Base-by-base conservation (phyloP, 1,140 invertebrate species). In the Arion vulgaris region DNA sequence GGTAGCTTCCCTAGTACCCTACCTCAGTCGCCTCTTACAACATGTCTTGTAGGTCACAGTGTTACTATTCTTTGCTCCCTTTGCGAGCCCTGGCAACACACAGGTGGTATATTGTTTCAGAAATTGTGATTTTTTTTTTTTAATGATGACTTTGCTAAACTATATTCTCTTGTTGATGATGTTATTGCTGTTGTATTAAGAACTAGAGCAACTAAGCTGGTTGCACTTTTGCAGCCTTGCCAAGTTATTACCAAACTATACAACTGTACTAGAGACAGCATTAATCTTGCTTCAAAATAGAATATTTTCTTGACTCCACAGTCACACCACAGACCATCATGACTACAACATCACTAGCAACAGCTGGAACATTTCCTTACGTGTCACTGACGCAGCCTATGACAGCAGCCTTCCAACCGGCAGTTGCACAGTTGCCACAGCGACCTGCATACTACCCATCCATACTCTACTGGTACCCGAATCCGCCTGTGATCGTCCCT, bases 401-500 rank as follows among this genome's bases (percentile, higher is more conserved):
- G 51, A 86, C 87, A 28, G 83, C 87, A 41, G 87, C 88, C 71
- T 85, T 90, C 85, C 88, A 89, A 51, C 88, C 89, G 28, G 86
- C 87, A 23, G 71, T 88, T 80, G 91, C 84, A 53, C 83, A 17
- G 23, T 17, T 81, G 28, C 87, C 51, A 41, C 88, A 85, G 81
- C 85, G 57, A 38, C 82, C 80, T 69, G 71, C 89, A 62, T 87
- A 85, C 81, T 88, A 88, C 74, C 90, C 89, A 66, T 90, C 89
- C 69, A 91, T 91, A 49, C 87, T 91, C 81, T 91, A 91, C 92
- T 97, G 96, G 96, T 98, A 98, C 93, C 96, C 97, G 23, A 97
- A 96, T 85, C 96, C 96, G 51, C 97, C 97, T 0, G 96, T 98
- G 0, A 97, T 96, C 51, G 96, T 96, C 15, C 95, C 86, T 96